These are phyloP conservation scores for Empis stercorea DNA, from an alignment of 2,888 invertebrate species.

Conservation along the genomic window DNA sequence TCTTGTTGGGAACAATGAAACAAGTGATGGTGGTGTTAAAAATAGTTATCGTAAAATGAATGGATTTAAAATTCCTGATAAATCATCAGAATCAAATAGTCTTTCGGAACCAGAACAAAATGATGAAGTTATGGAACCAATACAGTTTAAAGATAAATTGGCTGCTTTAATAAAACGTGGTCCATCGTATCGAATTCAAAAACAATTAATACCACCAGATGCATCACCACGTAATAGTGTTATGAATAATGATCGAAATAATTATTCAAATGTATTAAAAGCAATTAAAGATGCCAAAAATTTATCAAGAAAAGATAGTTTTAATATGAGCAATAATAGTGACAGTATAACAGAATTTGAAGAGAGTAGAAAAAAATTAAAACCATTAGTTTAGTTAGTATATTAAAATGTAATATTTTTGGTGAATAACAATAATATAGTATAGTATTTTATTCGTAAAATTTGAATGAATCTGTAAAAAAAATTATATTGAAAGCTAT, in stretches of 20 bases:
- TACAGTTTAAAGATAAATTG: slow-evolving; percentile 28
- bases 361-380: background rate
- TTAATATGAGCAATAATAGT: background rate
- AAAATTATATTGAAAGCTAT: too few relatives aligned
- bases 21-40: background rate
- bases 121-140: background rate
- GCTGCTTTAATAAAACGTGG: slow-evolving; percentile 28
- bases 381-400: background rate
- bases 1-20: slow-evolving; percentile 15
- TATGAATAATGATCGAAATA: background rate
- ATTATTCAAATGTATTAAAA: background rate
- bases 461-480: too few relatives aligned
- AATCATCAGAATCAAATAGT: slow-evolving; percentile 9
- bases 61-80: slow-evolving; percentile 4
- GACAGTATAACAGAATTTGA: background rate
- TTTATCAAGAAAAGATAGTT: background rate
- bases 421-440: background rate
- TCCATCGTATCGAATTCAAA: slow-evolving; percentile 23
- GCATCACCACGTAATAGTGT: slow-evolving; percentile 11
- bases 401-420: background rate
- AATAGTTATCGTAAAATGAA: background rate
- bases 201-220: slow-evolving; percentile 7
- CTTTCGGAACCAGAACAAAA: background rate
- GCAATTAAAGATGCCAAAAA: background rate
- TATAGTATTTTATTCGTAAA: background rate